Conservation (phyloP, 1,140 invertebrate species). For the Grapholita molesta region DNA sequence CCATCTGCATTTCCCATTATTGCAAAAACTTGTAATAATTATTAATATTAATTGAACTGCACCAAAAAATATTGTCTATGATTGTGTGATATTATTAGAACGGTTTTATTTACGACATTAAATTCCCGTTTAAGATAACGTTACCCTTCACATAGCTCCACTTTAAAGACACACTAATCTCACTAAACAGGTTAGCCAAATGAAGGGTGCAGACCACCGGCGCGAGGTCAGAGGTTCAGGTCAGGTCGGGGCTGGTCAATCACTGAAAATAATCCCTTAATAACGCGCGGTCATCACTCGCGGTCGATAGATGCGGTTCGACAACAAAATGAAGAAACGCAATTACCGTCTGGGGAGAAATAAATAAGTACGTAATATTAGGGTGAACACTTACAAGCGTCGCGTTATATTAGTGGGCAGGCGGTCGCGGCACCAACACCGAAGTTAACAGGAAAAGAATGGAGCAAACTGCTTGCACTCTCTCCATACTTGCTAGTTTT, state of each 20-base stretch:
- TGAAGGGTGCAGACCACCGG: constrained; percentile 54
- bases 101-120: not conserved
- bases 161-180: constrained; percentile 36
- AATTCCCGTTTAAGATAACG: not conserved
- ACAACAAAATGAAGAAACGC: constrained; percentile 54
- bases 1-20: too few relatives aligned
- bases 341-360: constrained; percentile 48
- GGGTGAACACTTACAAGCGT: constrained; percentile 15
- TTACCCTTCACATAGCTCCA: not conserved
- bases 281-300: constrained; percentile 26
- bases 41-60: too few relatives aligned
- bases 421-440: not conserved
- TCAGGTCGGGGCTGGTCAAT: constrained; percentile 45
- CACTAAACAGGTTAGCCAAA: constrained; percentile 63
- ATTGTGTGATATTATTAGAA: too few relatives aligned
- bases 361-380: constrained; percentile 30
- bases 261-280: constrained; percentile 52
- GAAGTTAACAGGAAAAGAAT: constrained; percentile 38
- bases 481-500: constrained; percentile 46
- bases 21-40: too few relatives aligned
- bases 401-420: constrained; percentile 20
- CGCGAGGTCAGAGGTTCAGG: constrained; percentile 57
- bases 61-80: too few relatives aligned
- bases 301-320: constrained; percentile 31
- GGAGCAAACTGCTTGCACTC: constrained; percentile 46